Base-by-base conservation (phyloP, 1,140 invertebrate genomes). In the Drosophila tropicalis region DNA sequence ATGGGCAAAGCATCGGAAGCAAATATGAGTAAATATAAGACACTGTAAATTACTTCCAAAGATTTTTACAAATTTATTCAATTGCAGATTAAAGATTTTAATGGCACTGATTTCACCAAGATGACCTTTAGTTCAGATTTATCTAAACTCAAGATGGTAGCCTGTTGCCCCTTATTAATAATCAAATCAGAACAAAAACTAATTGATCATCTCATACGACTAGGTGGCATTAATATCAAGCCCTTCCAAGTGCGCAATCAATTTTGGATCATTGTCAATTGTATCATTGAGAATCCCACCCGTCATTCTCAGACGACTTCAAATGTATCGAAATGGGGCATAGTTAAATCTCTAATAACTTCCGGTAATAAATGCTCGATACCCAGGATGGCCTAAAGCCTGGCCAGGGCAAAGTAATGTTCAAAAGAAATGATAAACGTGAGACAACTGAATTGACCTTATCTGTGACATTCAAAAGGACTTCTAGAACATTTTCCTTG, bases 231-330 rank as follows among this genome's bases (percentile, higher is more conserved):
- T 22, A 93, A 92, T 69, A 96, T 99, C 32, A 99, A 98, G 92
- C 97, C 98, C 5, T 97, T 97, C 86, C 96, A 99, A 95, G 96
- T 99, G 13, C 99, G 98, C 92, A 98, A 97, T 93, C 98, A 99
- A 90, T 94, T 99, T 93, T 99, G 98, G 98, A 91, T 99, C 0
- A 99, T 99, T 92, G 94, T 99, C 2, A 99, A 99, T 92, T 99
- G 98, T 93, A 92, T 99, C 6, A 99, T 99, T 89, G 99, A 99
- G 62, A 99, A 99, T 94, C 99, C 99, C 32, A 97, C 98, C 12
- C 99, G 99, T 93, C 99, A 99, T 93, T 99, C 99, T 0, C 99
- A 99, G 94, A 99, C 99, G 1, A 99, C 99, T 99, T 99, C 90
- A 95, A 90, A 92, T 68, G 94, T 97, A 0, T 93, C 94, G 5